A percentile compares a stretch with the other conserved stretches of the same genome.
Conservation (phyloP, 1,140 invertebrate genomes). For the Lucilia sericata region DNA sequence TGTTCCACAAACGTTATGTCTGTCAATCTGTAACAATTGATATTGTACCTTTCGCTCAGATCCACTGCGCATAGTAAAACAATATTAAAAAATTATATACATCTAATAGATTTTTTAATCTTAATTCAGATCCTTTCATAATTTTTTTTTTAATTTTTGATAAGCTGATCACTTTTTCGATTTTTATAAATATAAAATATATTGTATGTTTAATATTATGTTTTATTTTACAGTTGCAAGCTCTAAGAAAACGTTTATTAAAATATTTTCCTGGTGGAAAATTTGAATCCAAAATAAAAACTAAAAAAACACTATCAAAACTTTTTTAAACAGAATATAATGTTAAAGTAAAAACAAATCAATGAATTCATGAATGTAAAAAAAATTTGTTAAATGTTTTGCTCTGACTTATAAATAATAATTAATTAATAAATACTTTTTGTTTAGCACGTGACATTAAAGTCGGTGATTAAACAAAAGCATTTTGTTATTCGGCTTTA, state of each 20-base stretch:
- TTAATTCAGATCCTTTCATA: no score
- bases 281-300: conserved; percentile 5
- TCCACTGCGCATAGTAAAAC: no score
- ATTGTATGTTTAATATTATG: background rate
- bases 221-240: conserved; percentile 46
- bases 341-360: background rate
- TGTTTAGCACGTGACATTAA: background rate
- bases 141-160: no score
- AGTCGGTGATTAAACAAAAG: background rate
- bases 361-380: background rate
- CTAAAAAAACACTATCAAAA: conserved; percentile 11
- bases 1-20: no score
- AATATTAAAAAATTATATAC: no score
- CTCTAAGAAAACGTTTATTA: conserved; percentile 45
- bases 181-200: no score
- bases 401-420: background rate
- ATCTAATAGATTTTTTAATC: no score
- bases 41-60: no score
- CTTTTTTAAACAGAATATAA: conserved; percentile 21
- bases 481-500: background rate
- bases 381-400: background rate
- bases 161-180: no score
- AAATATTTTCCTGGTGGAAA: conserved; percentile 45
- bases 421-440: background rate
- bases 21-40: no score